Percentiles rank a stretch among this genome's conserved stretches.
Conservation (phyloP, 2,888 invertebrate species). For the Mylabris sibirica region DNA sequence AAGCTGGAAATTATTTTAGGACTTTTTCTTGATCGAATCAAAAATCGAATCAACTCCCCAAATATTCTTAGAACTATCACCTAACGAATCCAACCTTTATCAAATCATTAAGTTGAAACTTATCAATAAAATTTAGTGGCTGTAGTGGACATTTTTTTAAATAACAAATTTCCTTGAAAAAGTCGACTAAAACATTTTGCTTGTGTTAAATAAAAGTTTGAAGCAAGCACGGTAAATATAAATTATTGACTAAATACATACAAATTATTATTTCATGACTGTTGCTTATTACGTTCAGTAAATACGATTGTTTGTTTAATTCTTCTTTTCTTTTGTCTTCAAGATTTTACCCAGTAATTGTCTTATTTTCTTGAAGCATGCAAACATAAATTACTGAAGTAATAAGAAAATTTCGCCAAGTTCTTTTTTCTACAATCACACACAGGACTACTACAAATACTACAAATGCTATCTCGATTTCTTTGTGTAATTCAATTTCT, state of each 20-base stretch:
- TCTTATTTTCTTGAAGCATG: neutral
- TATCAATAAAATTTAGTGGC: too few species aligned
- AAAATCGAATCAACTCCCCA: too few species aligned
- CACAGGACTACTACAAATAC: neutral
- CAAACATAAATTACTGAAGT: neutral
- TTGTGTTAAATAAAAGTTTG: too few species aligned
- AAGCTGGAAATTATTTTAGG: too few species aligned
- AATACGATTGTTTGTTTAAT: neutral
- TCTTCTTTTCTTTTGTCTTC: neutral
- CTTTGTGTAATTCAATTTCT: neutral
- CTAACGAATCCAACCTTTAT: too few species aligned
- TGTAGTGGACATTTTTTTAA: too few species aligned
- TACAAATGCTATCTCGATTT: neutral
- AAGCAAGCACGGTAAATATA: neutral
- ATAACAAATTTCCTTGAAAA: too few species aligned
- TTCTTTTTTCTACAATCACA: neutral
- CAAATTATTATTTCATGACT: slow-evolving; percentile 14
- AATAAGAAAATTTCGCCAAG: neutral
- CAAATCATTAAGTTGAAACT: too few species aligned
- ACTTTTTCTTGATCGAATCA: too few species aligned
- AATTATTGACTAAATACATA: slow-evolving; percentile 23
- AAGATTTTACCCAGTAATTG: neutral
- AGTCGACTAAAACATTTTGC: too few species aligned
- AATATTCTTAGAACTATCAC: too few species aligned
- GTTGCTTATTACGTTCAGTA: neutral